Percentiles rank a stretch among this genome's conserved stretches.
These are phyloP conservation scores for Entomobrya multifasciata DNA, from an alignment of 2,888 invertebrate genomes.

Conservation along the genomic window DNA sequence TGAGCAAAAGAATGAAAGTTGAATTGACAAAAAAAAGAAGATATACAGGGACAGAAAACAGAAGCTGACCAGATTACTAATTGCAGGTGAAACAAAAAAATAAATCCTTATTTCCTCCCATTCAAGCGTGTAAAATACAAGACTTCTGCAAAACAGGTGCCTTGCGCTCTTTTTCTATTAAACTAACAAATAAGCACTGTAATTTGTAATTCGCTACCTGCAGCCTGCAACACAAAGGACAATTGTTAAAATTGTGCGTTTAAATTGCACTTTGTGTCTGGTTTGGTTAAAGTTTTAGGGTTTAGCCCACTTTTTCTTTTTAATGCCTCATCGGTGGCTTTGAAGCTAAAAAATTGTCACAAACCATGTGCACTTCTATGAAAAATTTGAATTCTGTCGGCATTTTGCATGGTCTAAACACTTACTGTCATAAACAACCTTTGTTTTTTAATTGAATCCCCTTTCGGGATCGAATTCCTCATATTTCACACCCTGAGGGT, in stretches of 20 bases:
- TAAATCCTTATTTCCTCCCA: background rate
- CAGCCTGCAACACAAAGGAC: too few relatives aligned
- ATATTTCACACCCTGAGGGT: background rate
- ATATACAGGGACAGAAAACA: background rate
- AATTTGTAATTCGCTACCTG: too few relatives aligned
- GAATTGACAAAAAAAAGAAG: background rate
- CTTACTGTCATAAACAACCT: too few relatives aligned
- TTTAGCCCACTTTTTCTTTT: slow-evolving; percentile 13
- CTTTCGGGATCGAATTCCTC: background rate
- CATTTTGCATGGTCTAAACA: too few relatives aligned
- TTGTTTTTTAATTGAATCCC: background rate
- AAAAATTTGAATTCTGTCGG: background rate
- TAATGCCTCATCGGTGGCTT: background rate
- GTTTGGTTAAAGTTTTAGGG: too few relatives aligned
- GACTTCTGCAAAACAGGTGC: background rate
- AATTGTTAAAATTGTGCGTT: too few relatives aligned
- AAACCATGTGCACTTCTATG: too few relatives aligned
- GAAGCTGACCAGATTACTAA: slow-evolving; percentile 7
- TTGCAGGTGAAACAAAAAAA: background rate
- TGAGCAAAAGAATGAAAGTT: slow-evolving; percentile 30
- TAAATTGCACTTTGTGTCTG: too few relatives aligned
- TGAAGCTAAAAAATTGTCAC: background rate
- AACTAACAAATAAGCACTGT: too few relatives aligned
- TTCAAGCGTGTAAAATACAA: too few relatives aligned
- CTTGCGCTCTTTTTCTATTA: too few relatives aligned